Conservation (phyloP, 2,113 vertebrate species). For the Stictonetta naevosa region DNA sequence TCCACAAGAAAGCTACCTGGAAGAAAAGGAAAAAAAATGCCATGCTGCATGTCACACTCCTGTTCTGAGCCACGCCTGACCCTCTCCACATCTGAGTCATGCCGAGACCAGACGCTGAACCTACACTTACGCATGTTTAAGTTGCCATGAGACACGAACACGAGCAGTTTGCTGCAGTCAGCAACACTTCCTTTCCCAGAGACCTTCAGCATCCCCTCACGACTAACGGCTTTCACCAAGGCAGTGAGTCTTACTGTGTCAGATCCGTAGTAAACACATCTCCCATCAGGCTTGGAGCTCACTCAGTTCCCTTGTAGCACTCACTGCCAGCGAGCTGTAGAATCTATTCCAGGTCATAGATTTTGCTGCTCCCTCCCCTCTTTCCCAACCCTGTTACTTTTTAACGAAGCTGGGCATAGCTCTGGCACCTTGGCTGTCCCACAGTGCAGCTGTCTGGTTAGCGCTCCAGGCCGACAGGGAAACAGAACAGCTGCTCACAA, state of each 20-base stretch:
- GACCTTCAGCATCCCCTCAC: background rate
- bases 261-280: fast-evolving
- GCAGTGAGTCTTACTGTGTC: background rate
- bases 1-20: background rate
- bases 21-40: background rate
- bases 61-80: background rate
- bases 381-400: constrained; percentile 20
- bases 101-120: constrained; percentile 9
- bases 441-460: background rate
- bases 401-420: constrained; percentile 25
- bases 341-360: background rate
- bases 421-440: background rate
- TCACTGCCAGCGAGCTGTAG: fast-evolving
- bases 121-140: background rate
- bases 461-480: background rate
- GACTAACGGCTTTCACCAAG: background rate
- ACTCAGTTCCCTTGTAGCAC: background rate
- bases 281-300: fast-evolving
- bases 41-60: background rate
- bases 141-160: constrained; percentile 12
- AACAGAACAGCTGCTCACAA: constrained; percentile 40
- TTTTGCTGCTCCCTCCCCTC: background rate
- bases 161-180: background rate
- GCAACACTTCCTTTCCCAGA: constrained; percentile 19
- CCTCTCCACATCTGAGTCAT: background rate